phyloP scores from a whole-genome alignment of 2,113 vertebrate species.

The Notothenia coriiceps region DNA sequence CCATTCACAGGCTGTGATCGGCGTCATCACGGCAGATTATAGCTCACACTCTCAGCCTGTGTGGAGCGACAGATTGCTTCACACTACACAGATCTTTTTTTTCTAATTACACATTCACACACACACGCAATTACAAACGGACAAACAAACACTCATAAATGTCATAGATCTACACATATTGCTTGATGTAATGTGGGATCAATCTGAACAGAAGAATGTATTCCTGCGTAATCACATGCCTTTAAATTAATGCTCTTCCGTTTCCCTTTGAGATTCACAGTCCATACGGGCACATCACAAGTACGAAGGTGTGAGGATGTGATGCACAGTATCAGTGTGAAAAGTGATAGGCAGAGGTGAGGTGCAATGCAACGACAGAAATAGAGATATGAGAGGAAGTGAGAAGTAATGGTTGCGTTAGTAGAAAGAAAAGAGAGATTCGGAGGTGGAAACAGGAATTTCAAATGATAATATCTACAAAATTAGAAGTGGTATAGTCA shows the following conservation, averaged over 20 bases:
- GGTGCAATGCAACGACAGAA: slow-evolving; percentile 60
- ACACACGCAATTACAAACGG: slow-evolving; percentile 7
- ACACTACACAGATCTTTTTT: slow-evolving; percentile 46
- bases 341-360: slow-evolving; percentile 52
- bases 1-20: slow-evolving; percentile 73
- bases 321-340: slow-evolving; percentile 37
- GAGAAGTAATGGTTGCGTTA: slow-evolving; percentile 34
- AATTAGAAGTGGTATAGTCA: not conserved
- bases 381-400: slow-evolving; percentile 59
- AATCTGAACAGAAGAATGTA: not conserved
- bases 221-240: not conserved
- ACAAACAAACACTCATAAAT: slow-evolving; percentile 2
- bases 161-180: slow-evolving; percentile 18
- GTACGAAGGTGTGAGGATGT: slow-evolving; percentile 41
- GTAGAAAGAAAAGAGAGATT: not conserved
- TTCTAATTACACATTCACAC: slow-evolving; percentile 49
- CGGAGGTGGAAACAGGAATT: slow-evolving; percentile 14
- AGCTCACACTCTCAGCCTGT: slow-evolving; percentile 65
- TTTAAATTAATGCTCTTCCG: not conserved
- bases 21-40: slow-evolving; percentile 71
- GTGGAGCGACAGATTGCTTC: slow-evolving; percentile 57
- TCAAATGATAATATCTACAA: not conserved
- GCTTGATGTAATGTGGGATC: not conserved
- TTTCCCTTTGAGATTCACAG: slow-evolving; percentile 4
- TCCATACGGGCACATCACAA: slow-evolving; percentile 37